phyloP scores from a whole-genome alignment of 2,888 invertebrate genomes.

The Chalcis sispes region DNA sequence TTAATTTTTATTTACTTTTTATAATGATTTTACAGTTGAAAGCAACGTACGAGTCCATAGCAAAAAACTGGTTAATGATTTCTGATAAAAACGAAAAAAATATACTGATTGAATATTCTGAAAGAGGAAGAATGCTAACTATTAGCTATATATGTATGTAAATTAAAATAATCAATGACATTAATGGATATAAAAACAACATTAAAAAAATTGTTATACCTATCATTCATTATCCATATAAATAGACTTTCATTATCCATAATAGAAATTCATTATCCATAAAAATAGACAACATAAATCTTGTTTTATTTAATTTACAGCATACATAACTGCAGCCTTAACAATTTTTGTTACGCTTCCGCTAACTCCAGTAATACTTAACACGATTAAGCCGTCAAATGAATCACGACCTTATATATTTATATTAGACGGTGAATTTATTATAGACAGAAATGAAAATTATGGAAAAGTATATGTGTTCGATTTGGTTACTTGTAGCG shows the following conservation, averaged over 20 bases:
- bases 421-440: constrained; percentile 14
- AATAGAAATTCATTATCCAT: too few relatives aligned
- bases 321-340: background rate
- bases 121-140: constrained; percentile 28
- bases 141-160: constrained; percentile 30
- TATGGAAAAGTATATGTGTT: constrained; percentile 12
- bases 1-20: too few relatives aligned
- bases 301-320: too few relatives aligned
- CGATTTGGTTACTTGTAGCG: too few relatives aligned
- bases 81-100: constrained; percentile 10
- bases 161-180: too few relatives aligned
- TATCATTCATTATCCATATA: too few relatives aligned
- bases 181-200: too few relatives aligned
- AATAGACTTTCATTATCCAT: too few relatives aligned
- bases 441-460: background rate
- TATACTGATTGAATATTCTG: constrained; percentile 27
- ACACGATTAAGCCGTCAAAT: constrained; percentile 2
- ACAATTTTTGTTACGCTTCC: background rate
- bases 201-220: too few relatives aligned
- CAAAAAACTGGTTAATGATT: constrained; percentile 17
- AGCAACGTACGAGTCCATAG: constrained; percentile 11
- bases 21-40: constrained; percentile 29
- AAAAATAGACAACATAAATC: too few relatives aligned
- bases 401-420: constrained; percentile 19
- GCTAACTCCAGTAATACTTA: background rate